phyloP scores from a whole-genome alignment of 30 jellyfish, hydroid and myxozoan genomes.

The Cassiopea andromeda region DNA sequence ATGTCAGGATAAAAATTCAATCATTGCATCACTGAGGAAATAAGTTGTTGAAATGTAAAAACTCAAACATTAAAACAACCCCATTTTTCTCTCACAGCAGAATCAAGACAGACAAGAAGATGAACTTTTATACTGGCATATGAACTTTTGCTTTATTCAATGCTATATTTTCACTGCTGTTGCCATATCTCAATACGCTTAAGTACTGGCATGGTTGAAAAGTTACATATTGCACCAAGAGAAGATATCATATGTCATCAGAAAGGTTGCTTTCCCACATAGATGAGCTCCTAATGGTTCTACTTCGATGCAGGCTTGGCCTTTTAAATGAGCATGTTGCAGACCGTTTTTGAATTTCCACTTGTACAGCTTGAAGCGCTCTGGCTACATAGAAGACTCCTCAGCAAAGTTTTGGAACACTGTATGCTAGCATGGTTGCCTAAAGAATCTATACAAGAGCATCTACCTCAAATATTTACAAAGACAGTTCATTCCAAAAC shows the following conservation, averaged over 20 bases:
- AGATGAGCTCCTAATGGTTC: slow-evolving; percentile 22
- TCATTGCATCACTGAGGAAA: background rate
- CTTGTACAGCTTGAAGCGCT: slow-evolving; percentile 7
- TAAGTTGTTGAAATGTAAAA: too few species aligned
- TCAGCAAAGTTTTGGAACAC: slow-evolving; percentile 18
- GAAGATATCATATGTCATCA: background rate
- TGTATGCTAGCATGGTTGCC: slow-evolving; percentile 40
- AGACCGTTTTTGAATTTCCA: slow-evolving; percentile 40
- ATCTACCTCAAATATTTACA: slow-evolving; percentile 21
- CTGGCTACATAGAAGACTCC: slow-evolving; percentile 38
- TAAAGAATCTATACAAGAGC: slow-evolving; percentile 1
- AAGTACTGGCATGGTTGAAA: slow-evolving; percentile 48
- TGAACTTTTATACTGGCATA: slow-evolving; percentile 12
- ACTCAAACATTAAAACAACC: background rate
- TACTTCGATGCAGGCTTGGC: slow-evolving; percentile 56
- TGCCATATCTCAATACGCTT: slow-evolving; percentile 22
- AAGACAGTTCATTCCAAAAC: background rate
- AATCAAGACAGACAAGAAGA: background rate
- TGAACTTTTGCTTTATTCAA: slow-evolving; percentile 12
- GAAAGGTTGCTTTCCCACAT: slow-evolving; percentile 6
- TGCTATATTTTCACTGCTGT: slow-evolving; percentile 29
- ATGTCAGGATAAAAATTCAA: background rate
- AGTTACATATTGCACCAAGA: background rate
- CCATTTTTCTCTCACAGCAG: background rate
- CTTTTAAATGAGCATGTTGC: slow-evolving; percentile 44